Evolutionary conservation across 2,113 vertebrate genomes (phyloP).

Genomic region (Genyomyrus donnyi): DNA sequence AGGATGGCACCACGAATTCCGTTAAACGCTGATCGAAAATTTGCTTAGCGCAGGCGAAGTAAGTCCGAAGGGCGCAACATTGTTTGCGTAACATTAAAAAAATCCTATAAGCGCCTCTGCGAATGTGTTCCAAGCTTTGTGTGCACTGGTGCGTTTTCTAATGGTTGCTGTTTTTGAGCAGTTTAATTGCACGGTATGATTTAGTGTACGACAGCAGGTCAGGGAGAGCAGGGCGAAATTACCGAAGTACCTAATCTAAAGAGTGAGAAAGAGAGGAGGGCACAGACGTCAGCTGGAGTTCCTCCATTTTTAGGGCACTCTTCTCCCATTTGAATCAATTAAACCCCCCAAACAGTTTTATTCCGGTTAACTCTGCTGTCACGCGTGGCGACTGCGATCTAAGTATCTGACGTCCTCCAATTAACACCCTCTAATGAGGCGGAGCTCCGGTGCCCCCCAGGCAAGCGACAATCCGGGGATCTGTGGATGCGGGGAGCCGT

Average conservation of each 20-base stretch:
- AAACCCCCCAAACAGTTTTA: constrained; percentile 54
- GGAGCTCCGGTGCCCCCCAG: constrained; percentile 75
- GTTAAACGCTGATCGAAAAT: background rate
- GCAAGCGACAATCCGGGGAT: constrained; percentile 58
- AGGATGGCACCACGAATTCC: background rate
- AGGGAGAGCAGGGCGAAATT: background rate
- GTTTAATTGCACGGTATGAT: background rate
- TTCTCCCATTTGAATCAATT: constrained; percentile 60
- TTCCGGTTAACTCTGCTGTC: constrained; percentile 71
- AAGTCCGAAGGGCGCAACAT: constrained; percentile 1
- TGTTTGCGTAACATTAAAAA: background rate
- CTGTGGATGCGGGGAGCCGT: constrained; percentile 6
- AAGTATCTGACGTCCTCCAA: constrained; percentile 93
- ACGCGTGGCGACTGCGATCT: constrained; percentile 85
- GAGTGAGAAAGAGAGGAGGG: background rate
- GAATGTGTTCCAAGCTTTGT: background rate
- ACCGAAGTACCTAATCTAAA: background rate
- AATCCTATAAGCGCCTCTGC: background rate
- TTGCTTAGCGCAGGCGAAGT: background rate
- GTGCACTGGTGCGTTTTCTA: background rate
- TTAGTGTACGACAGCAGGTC: background rate
- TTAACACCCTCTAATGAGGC: constrained; percentile 97
- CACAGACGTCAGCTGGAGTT: constrained; percentile 5
- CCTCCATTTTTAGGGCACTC: constrained; percentile 16
- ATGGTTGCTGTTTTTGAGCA: background rate